Base-by-base conservation (phyloP, 2,797 vertebrate genomes). In the Sebastes taczanowskii region DNA sequence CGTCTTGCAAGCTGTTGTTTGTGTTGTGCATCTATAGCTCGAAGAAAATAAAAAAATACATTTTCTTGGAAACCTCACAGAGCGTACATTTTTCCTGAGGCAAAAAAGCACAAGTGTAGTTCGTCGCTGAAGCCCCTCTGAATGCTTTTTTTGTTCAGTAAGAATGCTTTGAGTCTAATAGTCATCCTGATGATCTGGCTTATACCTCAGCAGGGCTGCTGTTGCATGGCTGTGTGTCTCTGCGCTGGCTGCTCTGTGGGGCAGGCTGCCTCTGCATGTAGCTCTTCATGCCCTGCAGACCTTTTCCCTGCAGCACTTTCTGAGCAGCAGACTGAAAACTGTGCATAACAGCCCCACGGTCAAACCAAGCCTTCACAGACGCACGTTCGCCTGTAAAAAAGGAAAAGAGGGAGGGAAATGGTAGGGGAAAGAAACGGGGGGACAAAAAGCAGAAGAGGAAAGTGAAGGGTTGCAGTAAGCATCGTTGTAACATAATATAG, bases 241-340 rank as follows among this genome's bases (percentile, higher is more conserved):
- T 80, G 25, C 86, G 65, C 71, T 86, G 93, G 78, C 79, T 86
- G 86, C 78, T 85, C 63, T 85, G 89, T 11, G 95, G 94, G 2
- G 86, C 88, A 7, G 97, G 96, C 74, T 97, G 96, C 84, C 93
- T 98, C 86, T 98, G 97, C 87, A 98, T 92, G 89, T 95, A 96
- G 77, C 84, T 79, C 89, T 96, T 97, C 88, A 97, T 92, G 59
- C 93, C 94, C 87, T 95, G 89, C 60, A 89, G 86, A 66, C 96
- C 96, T 81, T 95, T 93, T 59, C 95, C 96, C 76, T 93, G 92
- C 67, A 98, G 90, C 74, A 97, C 89, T 1, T 92, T 93, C 75
- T 93, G 91, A 7, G 81, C 95, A 9, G 97, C 96, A 66, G 86
- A 92, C 79, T 93, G 93, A 91, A 97, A 98, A 20, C 95, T 92